phyloP scores from a whole-genome alignment of 2,888 invertebrate species.

The Cosmia trapezina region DNA sequence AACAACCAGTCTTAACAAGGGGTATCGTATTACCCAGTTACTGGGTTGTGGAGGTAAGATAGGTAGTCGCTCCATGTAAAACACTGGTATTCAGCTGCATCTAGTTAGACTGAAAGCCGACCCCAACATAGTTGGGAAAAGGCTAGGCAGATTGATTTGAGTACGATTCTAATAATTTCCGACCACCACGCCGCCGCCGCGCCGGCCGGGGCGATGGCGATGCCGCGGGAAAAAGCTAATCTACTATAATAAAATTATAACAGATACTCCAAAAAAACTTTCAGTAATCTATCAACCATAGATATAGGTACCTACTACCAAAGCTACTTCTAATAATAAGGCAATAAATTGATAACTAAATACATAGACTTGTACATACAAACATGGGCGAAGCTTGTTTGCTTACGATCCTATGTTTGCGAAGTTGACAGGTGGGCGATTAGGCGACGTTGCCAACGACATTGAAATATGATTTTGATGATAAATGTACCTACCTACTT shows the following conservation, averaged over 20 bases:
- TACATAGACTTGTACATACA: constrained; percentile 42
- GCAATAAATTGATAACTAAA: constrained; percentile 64
- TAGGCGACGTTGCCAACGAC: constrained; percentile 69
- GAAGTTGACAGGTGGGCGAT: constrained; percentile 76
- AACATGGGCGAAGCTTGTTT: constrained; percentile 71
- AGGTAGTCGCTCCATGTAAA: too few species aligned
- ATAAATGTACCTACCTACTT: constrained; percentile 48
- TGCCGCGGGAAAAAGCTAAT: too few species aligned
- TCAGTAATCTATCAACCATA: constrained; percentile 8
- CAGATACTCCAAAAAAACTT: not conserved
- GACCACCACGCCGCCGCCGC: too few species aligned
- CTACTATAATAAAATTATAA: too few species aligned
- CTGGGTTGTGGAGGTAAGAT: too few species aligned
- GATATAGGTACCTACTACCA: not conserved
- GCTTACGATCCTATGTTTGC: constrained; percentile 75
- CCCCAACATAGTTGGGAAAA: too few species aligned
- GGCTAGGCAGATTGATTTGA: too few species aligned
- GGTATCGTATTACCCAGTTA: too few species aligned
- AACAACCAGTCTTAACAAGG: too few species aligned
- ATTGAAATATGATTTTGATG: constrained; percentile 72
- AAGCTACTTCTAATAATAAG: constrained; percentile 56
- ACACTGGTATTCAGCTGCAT: too few species aligned
- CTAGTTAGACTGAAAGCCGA: too few species aligned
- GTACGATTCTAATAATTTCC: not conserved
- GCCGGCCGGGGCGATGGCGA: too few species aligned